These are phyloP conservation scores for Geotrypetes seraphini DNA, from an alignment of 2,797 vertebrate species.

Conservation along the genomic window DNA sequence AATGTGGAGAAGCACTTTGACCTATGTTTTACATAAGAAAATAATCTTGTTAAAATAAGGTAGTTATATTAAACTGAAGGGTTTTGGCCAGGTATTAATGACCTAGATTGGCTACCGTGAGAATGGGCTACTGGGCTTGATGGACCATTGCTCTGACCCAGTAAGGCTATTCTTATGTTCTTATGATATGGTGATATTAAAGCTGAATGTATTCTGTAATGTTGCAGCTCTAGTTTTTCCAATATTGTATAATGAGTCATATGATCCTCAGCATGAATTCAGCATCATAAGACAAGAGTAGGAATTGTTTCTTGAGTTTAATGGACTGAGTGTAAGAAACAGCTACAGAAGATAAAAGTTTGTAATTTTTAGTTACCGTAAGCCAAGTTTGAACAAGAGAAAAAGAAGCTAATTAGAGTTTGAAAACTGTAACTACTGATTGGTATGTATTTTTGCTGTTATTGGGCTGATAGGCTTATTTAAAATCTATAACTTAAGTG, in stretches of 20 bases:
- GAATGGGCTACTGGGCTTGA: too few relatives aligned
- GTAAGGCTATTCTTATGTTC: too few relatives aligned
- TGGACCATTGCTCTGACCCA: too few relatives aligned
- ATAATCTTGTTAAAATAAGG: too few relatives aligned
- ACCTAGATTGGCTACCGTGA: too few relatives aligned
- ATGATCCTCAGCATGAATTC: conserved; percentile 18
- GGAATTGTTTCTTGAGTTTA: background rate
- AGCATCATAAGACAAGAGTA: background rate
- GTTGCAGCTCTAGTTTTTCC: background rate
- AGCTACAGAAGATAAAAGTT: background rate
- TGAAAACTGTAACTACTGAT: background rate
- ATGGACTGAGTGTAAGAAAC: background rate
- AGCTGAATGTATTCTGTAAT: background rate
- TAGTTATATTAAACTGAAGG: too few relatives aligned
- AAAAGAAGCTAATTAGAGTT: background rate
- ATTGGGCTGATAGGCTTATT: too few relatives aligned
- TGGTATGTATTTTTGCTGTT: background rate
- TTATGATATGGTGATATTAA: too few relatives aligned
- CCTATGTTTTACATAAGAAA: too few relatives aligned
- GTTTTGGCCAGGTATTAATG: too few relatives aligned
- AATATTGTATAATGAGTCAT: background rate
- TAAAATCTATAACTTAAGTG: rapidly evolving
- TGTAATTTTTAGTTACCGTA: background rate
- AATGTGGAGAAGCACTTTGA: too few relatives aligned
- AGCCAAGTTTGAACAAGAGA: too few relatives aligned